Conservation (phyloP, 1,140 invertebrate species). For the Armadillidium nasatum region DNA sequence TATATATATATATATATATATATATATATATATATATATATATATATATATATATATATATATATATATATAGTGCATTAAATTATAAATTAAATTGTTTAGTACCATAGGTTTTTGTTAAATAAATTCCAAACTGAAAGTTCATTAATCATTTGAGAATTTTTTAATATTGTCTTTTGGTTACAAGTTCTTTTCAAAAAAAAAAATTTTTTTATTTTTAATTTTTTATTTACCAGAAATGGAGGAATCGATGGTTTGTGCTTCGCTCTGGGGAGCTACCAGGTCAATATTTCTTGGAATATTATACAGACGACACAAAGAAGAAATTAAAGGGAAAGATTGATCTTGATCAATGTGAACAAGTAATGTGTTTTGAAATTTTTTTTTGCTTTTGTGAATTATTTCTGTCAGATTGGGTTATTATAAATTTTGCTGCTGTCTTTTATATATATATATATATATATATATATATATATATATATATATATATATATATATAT, state of each 20-base stretch:
- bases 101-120: no score
- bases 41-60: no score
- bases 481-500: background rate
- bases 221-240: constrained; percentile 62
- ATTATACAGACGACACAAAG: constrained; percentile 81
- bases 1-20: no score
- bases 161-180: no score
- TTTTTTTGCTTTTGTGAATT: background rate
- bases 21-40: no score
- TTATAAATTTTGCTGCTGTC: background rate
- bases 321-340: constrained; percentile 84
- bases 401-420: background rate
- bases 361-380: constrained; percentile 57
- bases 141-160: no score
- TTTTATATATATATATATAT: background rate
- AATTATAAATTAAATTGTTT: no score
- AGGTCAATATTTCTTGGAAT: constrained; percentile 87
- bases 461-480: background rate
- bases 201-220: no score
- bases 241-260: constrained; percentile 88
- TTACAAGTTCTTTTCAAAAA: no score
- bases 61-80: no score
- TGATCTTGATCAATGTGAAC: constrained; percentile 90
- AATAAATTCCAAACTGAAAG: no score
- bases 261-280: constrained; percentile 82